phyloP scores from a whole-genome alignment of 92 coral and sea anemone species.

The Paramuricea clavata region DNA sequence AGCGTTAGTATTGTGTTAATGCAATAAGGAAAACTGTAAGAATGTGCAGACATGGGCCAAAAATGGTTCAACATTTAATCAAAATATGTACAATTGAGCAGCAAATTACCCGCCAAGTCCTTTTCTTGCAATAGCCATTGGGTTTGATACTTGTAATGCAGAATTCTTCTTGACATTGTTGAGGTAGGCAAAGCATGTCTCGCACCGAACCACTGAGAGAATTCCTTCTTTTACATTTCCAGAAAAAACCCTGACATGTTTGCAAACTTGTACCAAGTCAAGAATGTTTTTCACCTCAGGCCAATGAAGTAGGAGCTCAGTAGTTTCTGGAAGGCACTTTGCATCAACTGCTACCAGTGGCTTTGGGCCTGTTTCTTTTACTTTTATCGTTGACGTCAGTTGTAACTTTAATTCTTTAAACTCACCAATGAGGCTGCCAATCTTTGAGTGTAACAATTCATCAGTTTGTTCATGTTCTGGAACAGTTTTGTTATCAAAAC shows the following conservation, averaged over 20 bases:
- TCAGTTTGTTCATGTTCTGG: not conserved
- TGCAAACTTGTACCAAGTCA: constrained; percentile 26
- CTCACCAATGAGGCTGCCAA: constrained; percentile 12
- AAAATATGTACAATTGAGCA: not conserved
- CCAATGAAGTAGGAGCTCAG: not conserved
- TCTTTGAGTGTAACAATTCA: constrained; percentile 1
- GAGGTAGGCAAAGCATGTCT: not conserved
- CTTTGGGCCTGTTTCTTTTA: constrained; percentile 12
- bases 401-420: constrained; percentile 17
- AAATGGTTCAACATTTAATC: not conserved
- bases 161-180: constrained; percentile 1
- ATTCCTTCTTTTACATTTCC: not conserved
- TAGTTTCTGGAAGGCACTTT: constrained; percentile 9
- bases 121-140: constrained; percentile 27
- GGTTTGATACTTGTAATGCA: not conserved
- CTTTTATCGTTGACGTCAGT: not conserved
- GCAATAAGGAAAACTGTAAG: not conserved
- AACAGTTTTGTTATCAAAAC: not conserved
- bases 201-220: constrained; percentile 10
- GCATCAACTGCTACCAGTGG: constrained; percentile 3
- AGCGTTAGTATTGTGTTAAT: not conserved
- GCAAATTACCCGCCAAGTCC: constrained; percentile 14
- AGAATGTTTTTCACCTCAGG: constrained; percentile 3
- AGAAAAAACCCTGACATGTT: not conserved
- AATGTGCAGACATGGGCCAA: not conserved